phyloP scores from a whole-genome alignment of 2,888 invertebrate species.

The Ectemnius cavifrons region DNA sequence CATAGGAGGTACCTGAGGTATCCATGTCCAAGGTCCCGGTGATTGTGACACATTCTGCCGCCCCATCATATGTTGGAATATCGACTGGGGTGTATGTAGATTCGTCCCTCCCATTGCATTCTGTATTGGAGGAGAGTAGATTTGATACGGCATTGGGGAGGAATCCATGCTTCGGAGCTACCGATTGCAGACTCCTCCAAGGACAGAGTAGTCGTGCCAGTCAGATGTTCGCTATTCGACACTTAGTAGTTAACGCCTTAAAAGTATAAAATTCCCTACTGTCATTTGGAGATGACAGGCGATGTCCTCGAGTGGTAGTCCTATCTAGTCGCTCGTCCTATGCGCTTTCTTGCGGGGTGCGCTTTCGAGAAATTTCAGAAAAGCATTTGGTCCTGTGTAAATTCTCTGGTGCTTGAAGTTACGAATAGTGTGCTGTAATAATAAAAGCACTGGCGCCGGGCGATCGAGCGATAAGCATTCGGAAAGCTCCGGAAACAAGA shows the following conservation, averaged over 20 bases:
- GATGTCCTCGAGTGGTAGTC: background rate
- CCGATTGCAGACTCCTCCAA: background rate
- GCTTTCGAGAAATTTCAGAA: conserved; percentile 26
- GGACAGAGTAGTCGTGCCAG: background rate
- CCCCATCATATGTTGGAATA: conserved; percentile 75
- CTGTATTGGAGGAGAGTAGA: conserved; percentile 51
- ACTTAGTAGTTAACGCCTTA: background rate
- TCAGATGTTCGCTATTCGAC: background rate
- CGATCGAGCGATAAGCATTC: background rate
- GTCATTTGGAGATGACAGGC: conserved; percentile 31
- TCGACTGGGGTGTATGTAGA: conserved; percentile 72
- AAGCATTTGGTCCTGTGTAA: conserved; percentile 28
- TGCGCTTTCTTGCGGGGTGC: conserved; percentile 1
- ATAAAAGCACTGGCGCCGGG: too few relatives aligned
- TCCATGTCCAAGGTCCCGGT: conserved; percentile 65
- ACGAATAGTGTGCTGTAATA: background rate
- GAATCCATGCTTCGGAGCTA: background rate
- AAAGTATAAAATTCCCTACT: conserved; percentile 30
- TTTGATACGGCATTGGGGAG: conserved; percentile 10
- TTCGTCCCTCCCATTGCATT: conserved; percentile 71
- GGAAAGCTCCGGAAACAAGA: conserved; percentile 11
- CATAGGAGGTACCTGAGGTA: conserved; percentile 70
- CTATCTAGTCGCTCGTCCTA: background rate
- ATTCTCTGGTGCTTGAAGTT: conserved; percentile 15
- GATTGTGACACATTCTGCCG: conserved; percentile 60